A percentile compares a stretch with the other conserved stretches of the same genome.
These are phyloP conservation scores for Falco biarmicus DNA, from an alignment of 2,797 vertebrate genomes.

Conservation along the genomic window DNA sequence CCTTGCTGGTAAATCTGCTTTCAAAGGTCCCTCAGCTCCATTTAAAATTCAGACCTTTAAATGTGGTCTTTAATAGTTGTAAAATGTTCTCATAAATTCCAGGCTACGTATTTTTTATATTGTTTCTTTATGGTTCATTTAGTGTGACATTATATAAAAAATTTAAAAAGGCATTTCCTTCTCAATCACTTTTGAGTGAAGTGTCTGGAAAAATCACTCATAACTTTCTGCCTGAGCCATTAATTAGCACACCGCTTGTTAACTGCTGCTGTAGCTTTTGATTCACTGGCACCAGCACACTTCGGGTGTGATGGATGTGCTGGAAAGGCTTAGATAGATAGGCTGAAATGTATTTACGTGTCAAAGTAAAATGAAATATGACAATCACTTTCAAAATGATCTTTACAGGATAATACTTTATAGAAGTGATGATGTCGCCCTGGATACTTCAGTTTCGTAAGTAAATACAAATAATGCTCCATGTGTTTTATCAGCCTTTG, in stretches of 20 bases:
- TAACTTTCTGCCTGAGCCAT: slow-evolving; percentile 18
- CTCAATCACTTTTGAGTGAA: slow-evolving; percentile 21
- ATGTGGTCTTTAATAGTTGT: slow-evolving; percentile 28
- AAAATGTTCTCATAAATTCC: slow-evolving; percentile 55
- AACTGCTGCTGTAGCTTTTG: slow-evolving; percentile 35
- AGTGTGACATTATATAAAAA: slow-evolving; percentile 59
- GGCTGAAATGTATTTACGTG: slow-evolving; percentile 5
- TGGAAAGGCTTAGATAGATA: not conserved
- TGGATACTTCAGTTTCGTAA: not conserved
- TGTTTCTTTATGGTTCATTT: slow-evolving; percentile 62
- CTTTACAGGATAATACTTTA: slow-evolving; percentile 25
- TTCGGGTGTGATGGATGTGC: slow-evolving; percentile 14
- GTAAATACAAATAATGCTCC: slow-evolving; percentile 31
- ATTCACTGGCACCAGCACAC: not conserved
- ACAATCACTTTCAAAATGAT: slow-evolving; percentile 37
- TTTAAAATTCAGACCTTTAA: slow-evolving; percentile 53
- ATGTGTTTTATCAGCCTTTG: slow-evolving; percentile 16
- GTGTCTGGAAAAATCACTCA: slow-evolving; percentile 4
- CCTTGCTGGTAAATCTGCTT: slow-evolving; percentile 28
- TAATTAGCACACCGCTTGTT: slow-evolving; percentile 31
- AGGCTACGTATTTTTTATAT: slow-evolving; percentile 32
- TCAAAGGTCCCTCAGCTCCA: slow-evolving; percentile 12
- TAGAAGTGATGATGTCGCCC: not conserved
- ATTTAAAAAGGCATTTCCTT: slow-evolving; percentile 45
- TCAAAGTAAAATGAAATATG: slow-evolving; percentile 18